Conservation (phyloP, 2,888 invertebrate species). For the Drosophila parthenogenetica region DNA sequence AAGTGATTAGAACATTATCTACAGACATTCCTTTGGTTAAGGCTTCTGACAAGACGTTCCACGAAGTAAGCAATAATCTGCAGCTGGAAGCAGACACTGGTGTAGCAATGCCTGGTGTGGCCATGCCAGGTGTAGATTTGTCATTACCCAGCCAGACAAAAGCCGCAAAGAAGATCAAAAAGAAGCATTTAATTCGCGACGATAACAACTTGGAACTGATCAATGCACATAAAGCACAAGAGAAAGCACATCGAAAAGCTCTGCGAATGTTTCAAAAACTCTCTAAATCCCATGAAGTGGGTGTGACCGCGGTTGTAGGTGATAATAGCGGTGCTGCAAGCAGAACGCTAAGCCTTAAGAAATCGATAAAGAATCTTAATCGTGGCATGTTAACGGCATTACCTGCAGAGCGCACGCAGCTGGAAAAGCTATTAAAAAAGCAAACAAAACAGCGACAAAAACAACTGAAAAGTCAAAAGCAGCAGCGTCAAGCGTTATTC, state of each 20-base stretch:
- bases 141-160: conserved; percentile 6
- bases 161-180: conserved; percentile 58
- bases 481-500: conserved; percentile 1
- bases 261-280: conserved; percentile 80
- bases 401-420: conserved; percentile 58
- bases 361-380: conserved; percentile 49
- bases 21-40: conserved; percentile 9
- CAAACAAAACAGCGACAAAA: conserved; percentile 77
- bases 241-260: conserved; percentile 77
- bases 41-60: too few species aligned
- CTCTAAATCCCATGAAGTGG: conserved; percentile 40
- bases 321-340: not conserved
- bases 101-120: too few species aligned
- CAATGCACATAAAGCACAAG: conserved; percentile 49
- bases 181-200: conserved; percentile 45
- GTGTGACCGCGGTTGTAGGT: not conserved
- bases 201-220: not conserved
- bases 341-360: conserved; percentile 38
- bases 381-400: conserved; percentile 28
- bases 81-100: not conserved
- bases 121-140: not conserved
- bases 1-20: not conserved
- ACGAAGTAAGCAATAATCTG: too few species aligned
- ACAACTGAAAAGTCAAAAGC: conserved; percentile 54
- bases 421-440: conserved; percentile 75